Base-by-base conservation (phyloP, 2,888 invertebrate genomes). In the Ferrisia virgata region DNA sequence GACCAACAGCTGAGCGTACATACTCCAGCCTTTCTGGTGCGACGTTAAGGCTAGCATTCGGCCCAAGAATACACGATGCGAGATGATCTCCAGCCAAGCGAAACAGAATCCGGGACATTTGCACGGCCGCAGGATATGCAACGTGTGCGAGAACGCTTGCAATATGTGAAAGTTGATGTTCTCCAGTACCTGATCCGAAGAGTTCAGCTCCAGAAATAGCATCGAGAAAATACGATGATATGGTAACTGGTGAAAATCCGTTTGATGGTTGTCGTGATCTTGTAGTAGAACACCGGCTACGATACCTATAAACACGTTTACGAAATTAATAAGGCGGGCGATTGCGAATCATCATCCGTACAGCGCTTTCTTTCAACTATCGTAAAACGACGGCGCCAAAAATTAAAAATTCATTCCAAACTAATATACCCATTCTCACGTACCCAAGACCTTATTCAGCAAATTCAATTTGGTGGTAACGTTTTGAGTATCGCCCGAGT, bases 61-160 rank as follows among this genome's bases (percentile, higher is more conserved):
- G 82, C 97, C 97, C 88, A 99, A 94, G 89, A 99, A 99, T 0
- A 96, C 94, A 84, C 99, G 92, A 89, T 99, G 99, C 0, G 98
- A 97, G 58, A 99, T 95, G 78, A 99, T 90, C 89, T 99, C 99
- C 85, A 99, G 90, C 99, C 99, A 99, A 1, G 99, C 96, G 89
- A 96, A 99, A 85, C 97, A 95, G 89, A 99, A 99, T 0, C 96
- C 98, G 0, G 99, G 97, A 0, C 96, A 97, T 87, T 96, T 94
- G 76, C 93, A 93, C 11, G 99, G 99, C 85, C 97, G 92, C 86
- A 99, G 90, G 87, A 98, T 94, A 88, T 98, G 97, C 86, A 98
- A 92, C 0, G 97, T 96, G 89, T 98, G 97, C 88, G 98, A 97
- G 89, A 97, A 99, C 9, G 98, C 97, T 22, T 96, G 97, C 79